Evolutionary conservation across 2,113 vertebrate genomes (phyloP), one percentile per base, ranked within the genome.

Genomic region (Hylia prasina): DNA sequence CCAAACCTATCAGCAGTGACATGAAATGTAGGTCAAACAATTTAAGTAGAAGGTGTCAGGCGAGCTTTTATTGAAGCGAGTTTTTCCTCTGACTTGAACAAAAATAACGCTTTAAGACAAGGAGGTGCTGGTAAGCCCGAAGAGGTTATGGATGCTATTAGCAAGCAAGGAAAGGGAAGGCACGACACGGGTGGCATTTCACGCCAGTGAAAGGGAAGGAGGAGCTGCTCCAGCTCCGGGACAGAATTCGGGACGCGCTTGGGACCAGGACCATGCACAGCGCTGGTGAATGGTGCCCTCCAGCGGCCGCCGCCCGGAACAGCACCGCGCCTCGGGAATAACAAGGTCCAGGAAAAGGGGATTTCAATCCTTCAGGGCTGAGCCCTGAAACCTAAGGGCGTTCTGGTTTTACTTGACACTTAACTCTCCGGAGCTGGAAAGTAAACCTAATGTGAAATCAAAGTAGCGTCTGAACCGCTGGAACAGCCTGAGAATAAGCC

Each of bases 251-350:
- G 60, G 60, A 19, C 0, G 50, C 57, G 31, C 27, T 3, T 0
- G 44, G 42, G 4, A 10, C 7, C 53, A 0, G 53, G 9, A 10
- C 3, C 0, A 25, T 0, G 0, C 63, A 1, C 40, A 28, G 79
- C 40, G 6, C 10, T 27, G 2, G 97, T 53, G 85, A 93, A 97
- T 69, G 91, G 63, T 95, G 98, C 97, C 97, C 97, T 76, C 98
- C 95, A 97, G 96, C 90, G 70, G 68, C 17, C 68, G 7, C 21
- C 8, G 27, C 8, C n/a, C 21, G 50, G n/a, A 95, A 96, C 30
- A 79, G 44, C 51, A 42, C 9, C 3, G 18, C 2, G 19, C 33
- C 39, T 0, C 47, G 0, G 7, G 5, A 11, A 4, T 1, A 17
- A 27, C 6, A 3, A 4, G 9, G 51, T 27, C 8, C 60, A 9